Conservation (phyloP, 2,797 vertebrate genomes). For the Brotogeris chrysoptera region DNA sequence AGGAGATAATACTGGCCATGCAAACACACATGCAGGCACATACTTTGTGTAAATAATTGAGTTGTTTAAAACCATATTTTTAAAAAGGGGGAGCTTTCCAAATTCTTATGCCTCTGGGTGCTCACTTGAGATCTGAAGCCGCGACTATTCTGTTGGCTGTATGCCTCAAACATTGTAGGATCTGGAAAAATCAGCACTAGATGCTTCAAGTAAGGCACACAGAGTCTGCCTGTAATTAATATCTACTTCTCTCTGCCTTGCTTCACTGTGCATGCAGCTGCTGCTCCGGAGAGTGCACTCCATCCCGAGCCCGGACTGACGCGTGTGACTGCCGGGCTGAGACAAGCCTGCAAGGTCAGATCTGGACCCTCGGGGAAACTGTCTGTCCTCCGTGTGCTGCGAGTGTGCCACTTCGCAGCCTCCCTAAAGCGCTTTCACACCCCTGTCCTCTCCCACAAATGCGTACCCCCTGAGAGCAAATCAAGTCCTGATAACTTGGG, state of each 20-base stretch:
- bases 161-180: background rate
- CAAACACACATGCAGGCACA: no score
- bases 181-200: background rate
- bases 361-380: background rate
- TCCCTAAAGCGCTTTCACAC: background rate
- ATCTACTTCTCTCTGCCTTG: background rate
- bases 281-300: background rate
- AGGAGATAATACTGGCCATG: background rate
- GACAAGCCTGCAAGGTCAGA: background rate
- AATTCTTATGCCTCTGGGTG: background rate
- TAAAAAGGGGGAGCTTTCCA: background rate
- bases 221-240: background rate
- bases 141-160: background rate
- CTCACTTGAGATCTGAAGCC: background rate
- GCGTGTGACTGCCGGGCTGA: background rate
- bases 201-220: background rate
- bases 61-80: background rate
- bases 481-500: background rate
- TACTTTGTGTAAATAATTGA: background rate
- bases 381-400: background rate
- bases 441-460: background rate
- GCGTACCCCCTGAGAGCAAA: rapidly evolving
- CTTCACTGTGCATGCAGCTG: background rate
- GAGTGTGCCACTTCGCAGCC: background rate
- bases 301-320: background rate